Evolutionary conservation across 2,113 vertebrate genomes (phyloP).

Genomic region (Nematolebias whitei): DNA sequence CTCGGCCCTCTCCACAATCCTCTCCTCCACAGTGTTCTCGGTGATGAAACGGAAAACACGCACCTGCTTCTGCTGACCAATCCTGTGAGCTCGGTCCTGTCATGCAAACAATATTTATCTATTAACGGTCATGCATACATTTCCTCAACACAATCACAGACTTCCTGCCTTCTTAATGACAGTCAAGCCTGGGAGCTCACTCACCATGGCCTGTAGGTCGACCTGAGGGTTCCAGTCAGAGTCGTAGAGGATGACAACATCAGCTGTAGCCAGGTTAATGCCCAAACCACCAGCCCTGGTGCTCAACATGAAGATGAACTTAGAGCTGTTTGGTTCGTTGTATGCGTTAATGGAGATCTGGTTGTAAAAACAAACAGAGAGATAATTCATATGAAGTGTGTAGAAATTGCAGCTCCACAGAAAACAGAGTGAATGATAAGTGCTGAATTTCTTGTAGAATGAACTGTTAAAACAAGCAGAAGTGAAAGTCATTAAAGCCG

Average conservation of each 20-base stretch:
- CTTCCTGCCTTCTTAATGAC: neutral
- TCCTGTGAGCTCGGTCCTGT: constrained; percentile 97
- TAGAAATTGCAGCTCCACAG: too few species aligned
- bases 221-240: constrained; percentile 99
- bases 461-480: neutral
- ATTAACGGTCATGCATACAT: too few species aligned
- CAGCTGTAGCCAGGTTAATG: constrained; percentile 97
- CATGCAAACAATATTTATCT: neutral
- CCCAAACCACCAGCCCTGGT: constrained; percentile 96
- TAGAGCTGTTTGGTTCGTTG: constrained; percentile 92
- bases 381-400: neutral
- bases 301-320: constrained; percentile 98
- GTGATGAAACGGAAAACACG: constrained; percentile 97
- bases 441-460: too few species aligned
- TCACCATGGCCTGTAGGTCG: constrained; percentile 98
- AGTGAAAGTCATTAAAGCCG: too few species aligned
- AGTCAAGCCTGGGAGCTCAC: constrained; percentile 17
- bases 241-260: constrained; percentile 97
- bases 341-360: constrained; percentile 93
- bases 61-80: constrained; percentile 96
- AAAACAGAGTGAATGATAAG: too few species aligned
- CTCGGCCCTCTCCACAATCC: constrained; percentile 96
- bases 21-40: constrained; percentile 96
- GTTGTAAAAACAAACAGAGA: constrained; percentile 18
- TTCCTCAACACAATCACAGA: too few species aligned